Evolutionary conservation across 2,888 invertebrate genomes (phyloP), one percentile per base, ranked within the genome.

Genomic region (Oscheius sp.): DNA sequence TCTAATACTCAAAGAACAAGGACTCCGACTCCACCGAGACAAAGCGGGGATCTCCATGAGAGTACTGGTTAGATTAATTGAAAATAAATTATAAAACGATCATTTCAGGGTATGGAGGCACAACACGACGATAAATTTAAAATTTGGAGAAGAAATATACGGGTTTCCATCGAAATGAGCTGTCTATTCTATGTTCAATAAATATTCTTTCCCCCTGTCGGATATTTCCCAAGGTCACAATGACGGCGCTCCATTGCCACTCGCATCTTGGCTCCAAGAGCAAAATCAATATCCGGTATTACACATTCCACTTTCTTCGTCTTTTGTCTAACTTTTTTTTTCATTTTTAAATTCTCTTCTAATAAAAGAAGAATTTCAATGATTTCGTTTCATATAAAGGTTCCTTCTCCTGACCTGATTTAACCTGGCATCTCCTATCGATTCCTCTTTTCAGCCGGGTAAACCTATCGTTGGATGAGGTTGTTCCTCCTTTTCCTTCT

Each of bases 91-190:
- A 44, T n/a, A 33, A 57, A n/a, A 36, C 1, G 14, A 12, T 8
- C 8, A 24, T 50, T 51, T 64, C 22, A 64, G 63, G 66, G 2
- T 66, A 56, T 36, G 66, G 66, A 30, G 66, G 66, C 26, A 66
- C 66, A 12, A 66, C 44, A n/a, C 54, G 66, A 22, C 66, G 66
- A 20, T 66, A n/a, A 66, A 1, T 22, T 14, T 4, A 8, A 47
- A n/a, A n/a, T n/a, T n/a, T n/a, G n/a, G n/a, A n/a, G n/a, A n/a
- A n/a, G n/a, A n/a, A n/a, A n/a, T n/a, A n/a, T n/a, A n/a, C n/a
- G n/a, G n/a, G n/a, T n/a, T n/a, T n/a, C n/a, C n/a, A n/a, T n/a
- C n/a, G n/a, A n/a, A n/a, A n/a, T n/a, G n/a, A n/a, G n/a, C n/a
- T n/a, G n/a, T n/a, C n/a, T n/a, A n/a, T n/a, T n/a, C n/a, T n/a